Evolutionary conservation across 2,888 invertebrate species (phyloP), one percentile per base, ranked within the genome.

Genomic region (Thecocarcelia acutangulata): DNA sequence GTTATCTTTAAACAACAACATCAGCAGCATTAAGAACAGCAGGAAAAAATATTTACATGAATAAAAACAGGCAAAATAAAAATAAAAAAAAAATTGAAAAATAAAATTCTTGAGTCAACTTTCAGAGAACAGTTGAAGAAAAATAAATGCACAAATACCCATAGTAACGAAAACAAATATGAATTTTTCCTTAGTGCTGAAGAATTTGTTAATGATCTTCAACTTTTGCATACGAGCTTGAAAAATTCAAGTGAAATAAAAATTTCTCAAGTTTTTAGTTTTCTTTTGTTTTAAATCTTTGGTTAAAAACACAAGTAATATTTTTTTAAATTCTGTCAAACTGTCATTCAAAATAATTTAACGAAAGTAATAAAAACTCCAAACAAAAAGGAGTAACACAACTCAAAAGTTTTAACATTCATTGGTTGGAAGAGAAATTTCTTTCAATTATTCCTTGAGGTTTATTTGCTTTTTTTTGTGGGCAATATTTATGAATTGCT

Each of bases 1-100:
- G 58, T 74, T 81, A 59, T 81, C 77, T 73, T 52, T 46, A 69
- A 46, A 81, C 17, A 81, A 69, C 50, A 77, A 76, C 44, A 69
- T 40, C 40, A 59, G 56, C 59, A 79, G 48, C 44, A 68, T 17
- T 6, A 19, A 37, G n/a, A 54, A 24, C 52, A 17, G 21, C 17
- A 37, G 44, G 33, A 61, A 28, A 73, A 74, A 48, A 13, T 58
- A 63, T 58, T 72, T 63, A 21, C 33, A 33, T 5, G 33, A 59
- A 59, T 4, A 17, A 74, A 74, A 56, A 37, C 17, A 33, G 33
- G 42, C 21, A 42, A 37, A 50, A 28, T 37, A 19, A 70, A 48
- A 40, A 48, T 0, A 56, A 52, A 9, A 1, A 54, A 8, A 54
- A 64, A 46, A 24, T 33, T 58, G 21, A 33, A 54, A 37, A 56